phyloP scores from a whole-genome alignment of 1,140 invertebrate species.

The Lasioglossum baleicum region DNA sequence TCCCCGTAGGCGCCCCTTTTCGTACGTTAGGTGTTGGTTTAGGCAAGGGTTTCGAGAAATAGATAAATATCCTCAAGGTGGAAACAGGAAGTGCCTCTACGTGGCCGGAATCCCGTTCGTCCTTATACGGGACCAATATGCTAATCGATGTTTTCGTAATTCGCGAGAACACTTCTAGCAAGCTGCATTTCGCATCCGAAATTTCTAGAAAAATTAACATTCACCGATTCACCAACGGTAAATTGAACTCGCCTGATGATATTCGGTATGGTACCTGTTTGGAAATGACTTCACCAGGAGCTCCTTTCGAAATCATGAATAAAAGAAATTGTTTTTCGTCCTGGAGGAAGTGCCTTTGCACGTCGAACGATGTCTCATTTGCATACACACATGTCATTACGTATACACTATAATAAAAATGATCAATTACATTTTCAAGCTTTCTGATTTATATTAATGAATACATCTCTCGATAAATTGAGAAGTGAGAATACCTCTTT shows the following conservation, averaged over 20 bases:
- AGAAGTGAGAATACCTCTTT: too few relatives aligned
- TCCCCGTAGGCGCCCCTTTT: conserved; percentile 66
- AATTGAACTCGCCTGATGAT: background rate
- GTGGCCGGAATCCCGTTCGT: conserved; percentile 63
- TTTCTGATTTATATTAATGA: too few relatives aligned
- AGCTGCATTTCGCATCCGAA: background rate
- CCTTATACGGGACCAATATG: conserved; percentile 34
- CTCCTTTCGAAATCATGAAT: background rate
- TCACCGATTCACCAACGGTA: background rate
- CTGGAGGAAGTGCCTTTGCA: background rate
- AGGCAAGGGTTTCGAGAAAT: conserved; percentile 69
- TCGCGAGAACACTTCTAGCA: conserved; percentile 4
- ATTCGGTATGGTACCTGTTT: background rate
- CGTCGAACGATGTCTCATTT: background rate
- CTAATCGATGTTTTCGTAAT: conserved; percentile 23
- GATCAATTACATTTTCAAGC: too few relatives aligned
- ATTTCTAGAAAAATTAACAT: background rate
- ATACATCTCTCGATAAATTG: too few relatives aligned
- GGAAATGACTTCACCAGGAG: background rate
- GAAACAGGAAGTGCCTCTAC: conserved; percentile 69
- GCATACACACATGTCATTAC: too few relatives aligned
- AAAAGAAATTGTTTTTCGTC: background rate
- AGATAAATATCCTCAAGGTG: conserved; percentile 68
- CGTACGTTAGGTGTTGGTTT: conserved; percentile 65
- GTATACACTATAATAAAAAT: too few relatives aligned